These are phyloP conservation scores for Dicrostonyx torquatus DNA, from an alignment of 2,797 vertebrate species.

Conservation along the genomic window DNA sequence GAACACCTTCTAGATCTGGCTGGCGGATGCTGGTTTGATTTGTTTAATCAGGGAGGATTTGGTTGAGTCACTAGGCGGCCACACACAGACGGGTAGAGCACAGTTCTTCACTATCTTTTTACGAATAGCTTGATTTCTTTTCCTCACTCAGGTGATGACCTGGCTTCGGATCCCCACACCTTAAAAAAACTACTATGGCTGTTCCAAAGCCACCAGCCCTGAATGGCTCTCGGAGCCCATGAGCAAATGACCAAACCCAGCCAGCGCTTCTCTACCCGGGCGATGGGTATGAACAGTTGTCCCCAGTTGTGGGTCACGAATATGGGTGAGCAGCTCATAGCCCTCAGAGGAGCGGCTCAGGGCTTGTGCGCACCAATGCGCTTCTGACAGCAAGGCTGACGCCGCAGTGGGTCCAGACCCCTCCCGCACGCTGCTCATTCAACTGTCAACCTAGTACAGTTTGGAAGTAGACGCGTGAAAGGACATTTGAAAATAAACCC, in stretches of 20 bases:
- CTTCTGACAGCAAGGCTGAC: rapidly evolving
- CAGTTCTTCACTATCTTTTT: neutral
- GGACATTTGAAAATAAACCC: neutral
- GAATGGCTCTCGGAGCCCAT: neutral
- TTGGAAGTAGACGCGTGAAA: neutral
- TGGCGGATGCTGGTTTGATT: neutral
- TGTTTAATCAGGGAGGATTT: neutral
- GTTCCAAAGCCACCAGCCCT: neutral
- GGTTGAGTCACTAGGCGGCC: neutral
- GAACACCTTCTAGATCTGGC: neutral
- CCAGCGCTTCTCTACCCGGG: neutral
- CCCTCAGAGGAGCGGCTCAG: neutral
- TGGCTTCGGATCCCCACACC: neutral
- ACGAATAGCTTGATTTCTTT: neutral
- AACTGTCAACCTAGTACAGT: neutral
- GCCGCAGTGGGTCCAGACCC: rapidly evolving
- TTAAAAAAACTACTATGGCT: neutral
- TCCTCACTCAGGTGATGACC: neutral
- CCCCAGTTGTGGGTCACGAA: neutral
- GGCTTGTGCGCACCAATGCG: neutral
- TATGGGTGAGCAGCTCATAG: neutral
- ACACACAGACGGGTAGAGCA: neutral
- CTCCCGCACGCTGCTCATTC: rapidly evolving
- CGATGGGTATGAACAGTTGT: neutral
- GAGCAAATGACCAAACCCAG: neutral